Base-by-base conservation (phyloP, 2,797 vertebrate genomes). In the Vireo griseus region DNA sequence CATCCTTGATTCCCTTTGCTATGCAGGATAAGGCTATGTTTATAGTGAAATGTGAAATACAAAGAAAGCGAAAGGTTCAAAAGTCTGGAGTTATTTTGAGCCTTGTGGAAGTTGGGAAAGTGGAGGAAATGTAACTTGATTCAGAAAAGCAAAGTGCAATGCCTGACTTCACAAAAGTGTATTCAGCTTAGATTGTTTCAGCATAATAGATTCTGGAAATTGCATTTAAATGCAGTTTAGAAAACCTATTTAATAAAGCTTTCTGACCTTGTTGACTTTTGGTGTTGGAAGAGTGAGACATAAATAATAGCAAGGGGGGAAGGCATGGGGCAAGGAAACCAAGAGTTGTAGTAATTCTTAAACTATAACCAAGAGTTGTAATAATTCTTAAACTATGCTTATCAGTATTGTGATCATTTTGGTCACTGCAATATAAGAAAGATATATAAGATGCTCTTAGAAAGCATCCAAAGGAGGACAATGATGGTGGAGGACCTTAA, bases 61-160 rank as follows among this genome's bases (percentile, higher is more conserved):
- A 47, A 81, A 78, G 47, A 59, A 88, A 94, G 10, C 28, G 57
- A 26, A 62, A 65, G 26, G 40, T 82, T 92, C 22, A 74, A 24
- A 79, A 76, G 71, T 24, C n/a, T 89, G 50, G 67, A 76, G 25
- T 11, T 79, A 42, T 84, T 76, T 80, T 82, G 35, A 92, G 42
- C 71, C 37, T 76, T 74, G 12, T 35, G 83, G 42, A 95, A 73
- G 33, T 44, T 95, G 58, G 25, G 73, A 13, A 62, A 86, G 40
- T 42, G 29, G 24, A 91, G n/a, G 54, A 94, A 94, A 61, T 58
- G 24, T 87, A 86, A 76, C 39, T 44, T 63, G 55, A 72, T 90
- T 66, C 94, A 88, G 45, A 88, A 88, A 89, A 87, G 39, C 6
- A 26, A 51, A 93, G 57, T 59, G 37, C 24, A 72, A 13, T 66